These are phyloP conservation scores for Sinelater perroti DNA, from an alignment of 2,888 invertebrate species.

Conservation along the genomic window DNA sequence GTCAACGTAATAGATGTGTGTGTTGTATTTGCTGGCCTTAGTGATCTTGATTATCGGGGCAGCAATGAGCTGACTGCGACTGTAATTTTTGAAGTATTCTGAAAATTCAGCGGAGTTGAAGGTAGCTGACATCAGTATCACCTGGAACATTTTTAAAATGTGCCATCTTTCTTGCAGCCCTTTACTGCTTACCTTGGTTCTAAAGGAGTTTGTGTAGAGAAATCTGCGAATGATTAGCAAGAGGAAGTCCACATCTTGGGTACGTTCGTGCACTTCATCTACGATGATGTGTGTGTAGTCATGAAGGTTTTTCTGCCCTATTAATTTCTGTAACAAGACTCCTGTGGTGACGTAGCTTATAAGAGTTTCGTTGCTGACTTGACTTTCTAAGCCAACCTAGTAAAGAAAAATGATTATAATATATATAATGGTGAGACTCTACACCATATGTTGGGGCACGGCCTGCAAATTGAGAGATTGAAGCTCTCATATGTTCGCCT, in stretches of 20 bases:
- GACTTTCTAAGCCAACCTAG: conserved; percentile 77
- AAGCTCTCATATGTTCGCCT: too few species aligned
- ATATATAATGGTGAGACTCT: too few species aligned
- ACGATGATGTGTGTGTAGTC: conserved; percentile 89
- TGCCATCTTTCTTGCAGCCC: too few species aligned
- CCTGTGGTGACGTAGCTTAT: conserved; percentile 90
- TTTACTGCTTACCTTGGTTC: conserved; percentile 66
- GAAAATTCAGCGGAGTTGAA: conserved; percentile 78
- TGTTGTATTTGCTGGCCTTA: conserved; percentile 63
- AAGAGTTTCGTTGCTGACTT: conserved; percentile 72
- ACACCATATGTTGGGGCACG: too few species aligned
- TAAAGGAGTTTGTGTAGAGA: conserved; percentile 70
- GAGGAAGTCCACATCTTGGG: conserved; percentile 91
- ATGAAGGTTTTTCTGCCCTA: conserved; percentile 74
- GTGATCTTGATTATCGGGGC: conserved; percentile 69
- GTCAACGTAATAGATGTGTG: conserved; percentile 73
- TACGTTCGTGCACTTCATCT: conserved; percentile 94
- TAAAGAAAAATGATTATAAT: conserved; percentile 35
- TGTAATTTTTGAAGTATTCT: conserved; percentile 67
- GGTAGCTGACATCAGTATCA: conserved; percentile 95
- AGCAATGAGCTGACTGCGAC: conserved; percentile 53
- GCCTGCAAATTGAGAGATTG: too few species aligned
- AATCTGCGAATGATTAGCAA: conserved; percentile 83
- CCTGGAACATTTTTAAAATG: conserved; percentile 61
- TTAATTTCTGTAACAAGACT: conserved; percentile 80